phyloP scores from a whole-genome alignment of 2,888 invertebrate species.

The Agonopterix subpropinquella region DNA sequence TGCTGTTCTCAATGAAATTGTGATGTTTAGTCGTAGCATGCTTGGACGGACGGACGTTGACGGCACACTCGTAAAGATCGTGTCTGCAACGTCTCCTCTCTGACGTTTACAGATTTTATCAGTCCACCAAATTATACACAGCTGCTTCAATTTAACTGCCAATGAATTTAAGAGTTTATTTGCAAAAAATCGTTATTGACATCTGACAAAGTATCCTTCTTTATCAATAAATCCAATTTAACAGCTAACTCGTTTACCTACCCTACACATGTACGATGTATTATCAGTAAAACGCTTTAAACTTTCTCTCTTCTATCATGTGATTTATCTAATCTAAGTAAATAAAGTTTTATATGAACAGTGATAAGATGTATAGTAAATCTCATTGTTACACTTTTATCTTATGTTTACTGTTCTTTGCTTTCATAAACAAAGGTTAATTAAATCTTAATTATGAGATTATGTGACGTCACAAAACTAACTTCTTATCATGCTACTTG shows the following conservation, averaged over 20 bases:
- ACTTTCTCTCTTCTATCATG: not conserved
- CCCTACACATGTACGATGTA: too few species aligned
- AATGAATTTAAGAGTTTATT: conserved; percentile 4
- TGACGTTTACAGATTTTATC: too few species aligned
- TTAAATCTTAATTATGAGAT: conserved; percentile 1
- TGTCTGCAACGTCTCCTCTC: too few species aligned
- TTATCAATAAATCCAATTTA: too few species aligned
- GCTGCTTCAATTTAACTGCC: conserved; percentile 1
- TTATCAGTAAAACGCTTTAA: too few species aligned
- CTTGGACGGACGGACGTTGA: too few species aligned
- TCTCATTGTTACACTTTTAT: conserved; percentile 3
- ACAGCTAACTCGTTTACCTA: too few species aligned
- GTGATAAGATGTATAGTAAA: conserved; percentile 2
- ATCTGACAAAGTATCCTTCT: not conserved
- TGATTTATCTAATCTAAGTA: conserved; percentile 3
- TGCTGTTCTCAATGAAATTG: too few species aligned
- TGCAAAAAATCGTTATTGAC: not conserved
- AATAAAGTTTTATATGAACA: conserved; percentile 2
- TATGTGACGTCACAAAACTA: not conserved
- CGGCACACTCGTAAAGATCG: too few species aligned
- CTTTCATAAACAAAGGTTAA: conserved; percentile 1
- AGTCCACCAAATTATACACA: not conserved
- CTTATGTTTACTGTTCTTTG: not conserved
- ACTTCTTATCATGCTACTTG: not conserved
- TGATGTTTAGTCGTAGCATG: too few species aligned